Evolutionary conservation across 2,797 vertebrate species (phyloP).

Genomic region (Takifugu rubripes): DNA sequence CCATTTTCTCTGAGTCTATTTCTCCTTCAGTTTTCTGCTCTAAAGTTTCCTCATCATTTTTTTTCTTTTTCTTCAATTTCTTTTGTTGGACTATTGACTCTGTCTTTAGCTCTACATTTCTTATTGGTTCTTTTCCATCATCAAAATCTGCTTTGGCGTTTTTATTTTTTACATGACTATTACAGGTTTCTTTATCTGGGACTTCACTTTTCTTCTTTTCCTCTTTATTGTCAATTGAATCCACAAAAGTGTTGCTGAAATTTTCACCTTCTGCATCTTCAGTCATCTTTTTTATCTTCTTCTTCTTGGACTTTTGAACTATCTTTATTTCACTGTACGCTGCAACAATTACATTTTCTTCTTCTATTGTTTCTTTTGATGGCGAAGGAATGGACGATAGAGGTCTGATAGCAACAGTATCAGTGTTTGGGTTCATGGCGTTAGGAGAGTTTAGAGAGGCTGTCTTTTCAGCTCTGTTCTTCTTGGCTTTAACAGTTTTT

Average conservation of each 20-base stretch:
- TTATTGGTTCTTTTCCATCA: not conserved
- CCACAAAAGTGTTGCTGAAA: too few species aligned
- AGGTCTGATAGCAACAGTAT: not conserved
- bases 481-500: slow-evolving; percentile 17
- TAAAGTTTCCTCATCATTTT: not conserved
- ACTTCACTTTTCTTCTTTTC: too few species aligned
- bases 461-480: slow-evolving; percentile 26
- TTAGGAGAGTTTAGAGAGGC: not conserved
- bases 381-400: not conserved
- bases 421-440: not conserved
- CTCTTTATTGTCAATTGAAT: too few species aligned
- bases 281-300: not conserved
- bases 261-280: too few species aligned
- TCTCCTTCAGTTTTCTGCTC: not conserved
- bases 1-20: slow-evolving; percentile 2
- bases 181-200: too few species aligned
- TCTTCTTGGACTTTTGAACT: slow-evolving; percentile 32
- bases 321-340: not conserved
- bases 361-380: slow-evolving; percentile 6
- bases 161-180: too few species aligned
- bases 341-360: slow-evolving; percentile 21
- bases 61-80: slow-evolving; percentile 1
- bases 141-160: not conserved
- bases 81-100: not conserved
- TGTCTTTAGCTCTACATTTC: not conserved